Conservation (phyloP, 2,113 vertebrate genomes). For the Ceyx margarethae region DNA sequence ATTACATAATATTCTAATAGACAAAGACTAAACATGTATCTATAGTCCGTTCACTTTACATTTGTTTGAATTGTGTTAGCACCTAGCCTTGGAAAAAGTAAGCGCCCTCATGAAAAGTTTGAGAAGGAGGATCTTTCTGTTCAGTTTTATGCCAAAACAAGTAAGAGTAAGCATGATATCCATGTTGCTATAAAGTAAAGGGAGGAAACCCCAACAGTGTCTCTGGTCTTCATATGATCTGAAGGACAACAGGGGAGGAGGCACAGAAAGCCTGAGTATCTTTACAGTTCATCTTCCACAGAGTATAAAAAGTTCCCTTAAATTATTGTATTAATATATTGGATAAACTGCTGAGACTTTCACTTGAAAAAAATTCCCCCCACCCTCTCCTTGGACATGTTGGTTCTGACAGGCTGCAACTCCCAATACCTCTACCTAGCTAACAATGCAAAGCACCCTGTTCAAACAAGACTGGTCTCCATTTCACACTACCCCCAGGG, state of each 20-base stretch:
- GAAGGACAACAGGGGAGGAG: neutral
- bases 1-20: neutral
- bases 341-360: neutral
- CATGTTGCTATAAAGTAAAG: neutral
- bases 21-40: neutral
- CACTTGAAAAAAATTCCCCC: neutral
- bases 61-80: neutral
- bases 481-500: constrained; percentile 45
- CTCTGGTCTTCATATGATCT: neutral
- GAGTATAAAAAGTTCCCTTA: neutral
- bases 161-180: neutral
- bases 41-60: neutral
- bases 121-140: neutral
- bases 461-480: constrained; percentile 68
- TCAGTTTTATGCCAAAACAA: neutral
- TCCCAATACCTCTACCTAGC: constrained; percentile 10
- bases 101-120: neutral
- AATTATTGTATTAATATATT: neutral
- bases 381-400: neutral
- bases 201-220: neutral
- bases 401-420: constrained; percentile 55
- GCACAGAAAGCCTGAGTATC: neutral
- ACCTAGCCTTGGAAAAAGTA: neutral
- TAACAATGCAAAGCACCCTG: constrained; percentile 44
- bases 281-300: neutral